Evolutionary conservation across 2,797 vertebrate species (phyloP).

Genomic region (Fundulus diaphanus): DNA sequence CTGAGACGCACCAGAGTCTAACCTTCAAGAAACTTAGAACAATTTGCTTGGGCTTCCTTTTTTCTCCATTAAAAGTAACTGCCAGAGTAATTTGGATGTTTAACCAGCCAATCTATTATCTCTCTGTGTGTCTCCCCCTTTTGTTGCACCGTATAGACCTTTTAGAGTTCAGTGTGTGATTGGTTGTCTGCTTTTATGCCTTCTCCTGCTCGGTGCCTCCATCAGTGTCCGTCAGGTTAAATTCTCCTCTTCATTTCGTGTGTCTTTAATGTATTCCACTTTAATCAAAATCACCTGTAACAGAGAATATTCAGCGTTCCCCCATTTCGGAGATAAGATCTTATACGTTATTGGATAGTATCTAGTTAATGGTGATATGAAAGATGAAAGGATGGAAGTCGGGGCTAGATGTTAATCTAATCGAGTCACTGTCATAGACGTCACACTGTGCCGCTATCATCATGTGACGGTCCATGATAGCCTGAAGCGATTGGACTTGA

Average conservation of each 20-base stretch:
- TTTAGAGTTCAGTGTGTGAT: constrained; percentile 36
- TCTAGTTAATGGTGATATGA: constrained; percentile 45
- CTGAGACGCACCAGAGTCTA: not conserved
- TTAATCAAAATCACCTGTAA: constrained; percentile 41
- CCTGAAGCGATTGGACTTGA: constrained; percentile 55
- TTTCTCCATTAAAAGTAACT: constrained; percentile 50
- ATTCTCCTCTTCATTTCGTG: constrained; percentile 15
- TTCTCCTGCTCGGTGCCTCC: constrained; percentile 30
- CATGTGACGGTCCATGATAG: constrained; percentile 48
- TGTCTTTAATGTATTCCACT: constrained; percentile 9
- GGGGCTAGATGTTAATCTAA: constrained; percentile 42
- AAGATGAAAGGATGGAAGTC: constrained; percentile 30
- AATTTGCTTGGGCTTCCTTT: constrained; percentile 30
- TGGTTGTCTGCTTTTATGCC: constrained; percentile 30
- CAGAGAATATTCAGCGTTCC: constrained; percentile 19
- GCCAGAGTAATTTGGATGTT: constrained; percentile 52
- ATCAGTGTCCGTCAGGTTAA: constrained; percentile 7
- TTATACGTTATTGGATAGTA: constrained; percentile 42
- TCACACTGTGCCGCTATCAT: constrained; percentile 58
- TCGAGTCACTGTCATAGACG: constrained; percentile 47
- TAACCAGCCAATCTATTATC: constrained; percentile 58
- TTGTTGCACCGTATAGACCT: constrained; percentile 35
- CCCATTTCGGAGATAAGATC: constrained; percentile 47
- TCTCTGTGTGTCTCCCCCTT: constrained; percentile 29
- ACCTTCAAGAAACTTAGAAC: constrained; percentile 7